Percentiles rank a stretch among this genome's conserved stretches.
phyloP scores from a whole-genome alignment of 1,140 invertebrate species.

The Muscidifurax raptorellus region DNA sequence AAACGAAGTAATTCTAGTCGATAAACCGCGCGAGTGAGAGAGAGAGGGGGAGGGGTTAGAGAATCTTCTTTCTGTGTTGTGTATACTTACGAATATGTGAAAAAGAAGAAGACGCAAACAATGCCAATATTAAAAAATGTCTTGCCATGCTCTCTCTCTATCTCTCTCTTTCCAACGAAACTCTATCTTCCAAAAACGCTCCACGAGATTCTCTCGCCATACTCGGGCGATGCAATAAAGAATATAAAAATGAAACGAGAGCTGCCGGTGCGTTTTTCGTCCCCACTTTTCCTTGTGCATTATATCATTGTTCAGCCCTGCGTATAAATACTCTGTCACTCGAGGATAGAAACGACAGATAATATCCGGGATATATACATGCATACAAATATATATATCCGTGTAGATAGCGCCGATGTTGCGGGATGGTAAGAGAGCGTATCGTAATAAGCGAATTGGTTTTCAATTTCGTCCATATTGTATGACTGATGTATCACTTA shows the following conservation, averaged over 20 bases:
- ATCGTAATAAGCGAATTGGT: slow-evolving; percentile 1
- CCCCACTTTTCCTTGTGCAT: neutral
- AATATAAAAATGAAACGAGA: neutral
- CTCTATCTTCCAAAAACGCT: neutral
- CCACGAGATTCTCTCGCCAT: neutral
- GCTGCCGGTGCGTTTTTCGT: neutral
- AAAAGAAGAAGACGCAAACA: neutral
- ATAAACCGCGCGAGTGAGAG: neutral
- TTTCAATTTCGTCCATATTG: neutral
- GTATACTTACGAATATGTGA: neutral
- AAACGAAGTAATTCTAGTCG: slow-evolving; percentile 27
- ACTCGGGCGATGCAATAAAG: neutral
- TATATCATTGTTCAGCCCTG: neutral
- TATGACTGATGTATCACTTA: neutral
- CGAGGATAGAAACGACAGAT: neutral
- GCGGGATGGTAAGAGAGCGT: neutral
- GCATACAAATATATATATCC: no score
- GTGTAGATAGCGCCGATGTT: neutral
- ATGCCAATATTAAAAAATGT: slow-evolving; percentile 24
- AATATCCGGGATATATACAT: neutral
- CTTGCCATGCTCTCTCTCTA: neutral
- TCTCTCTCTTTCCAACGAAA: neutral
- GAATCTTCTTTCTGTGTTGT: neutral
- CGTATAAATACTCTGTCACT: neutral
- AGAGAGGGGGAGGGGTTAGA: neutral